Evolutionary conservation across 2,797 vertebrate species (phyloP).

Genomic region (Cygnus olor): DNA sequence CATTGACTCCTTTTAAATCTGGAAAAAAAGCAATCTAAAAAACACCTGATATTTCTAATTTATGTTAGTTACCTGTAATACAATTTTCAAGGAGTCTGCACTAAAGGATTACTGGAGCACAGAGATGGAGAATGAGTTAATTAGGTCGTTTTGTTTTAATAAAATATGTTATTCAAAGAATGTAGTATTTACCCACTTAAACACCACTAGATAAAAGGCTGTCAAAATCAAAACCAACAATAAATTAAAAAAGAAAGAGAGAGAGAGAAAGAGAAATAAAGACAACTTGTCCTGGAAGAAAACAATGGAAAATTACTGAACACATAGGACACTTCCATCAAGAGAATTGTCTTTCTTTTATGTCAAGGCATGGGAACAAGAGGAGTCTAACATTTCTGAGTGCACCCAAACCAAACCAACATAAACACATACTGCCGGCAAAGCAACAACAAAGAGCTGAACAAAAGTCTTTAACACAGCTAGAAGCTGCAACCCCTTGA

Average conservation of each 20-base stretch:
- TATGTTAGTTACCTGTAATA: conserved; percentile 18
- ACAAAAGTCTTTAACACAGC: neutral
- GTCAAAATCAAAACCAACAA: neutral
- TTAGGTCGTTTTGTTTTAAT: conserved; percentile 22
- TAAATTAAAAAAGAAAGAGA: neutral
- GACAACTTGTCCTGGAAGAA: neutral
- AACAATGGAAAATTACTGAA: neutral
- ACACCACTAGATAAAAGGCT: neutral
- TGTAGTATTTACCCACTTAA: neutral
- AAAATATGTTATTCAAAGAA: conserved; percentile 19
- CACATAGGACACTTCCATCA: neutral
- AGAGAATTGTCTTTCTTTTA: neutral
- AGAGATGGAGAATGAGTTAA: conserved; percentile 11
- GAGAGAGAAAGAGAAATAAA: neutral
- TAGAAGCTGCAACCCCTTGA: neutral
- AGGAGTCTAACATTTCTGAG: neutral
- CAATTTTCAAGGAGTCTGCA: neutral
- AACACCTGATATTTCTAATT: conserved; percentile 9
- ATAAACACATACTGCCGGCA: neutral
- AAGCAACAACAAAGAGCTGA: neutral
- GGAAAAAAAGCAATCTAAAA: neutral
- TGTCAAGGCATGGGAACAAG: neutral
- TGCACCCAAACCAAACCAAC: neutral
- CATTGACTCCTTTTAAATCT: neutral
- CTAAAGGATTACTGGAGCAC: conserved; percentile 31